Evolutionary conservation across 2,888 invertebrate genomes (phyloP), one percentile per base, ranked within the genome.

Genomic region (Nymphalis urticae): DNA sequence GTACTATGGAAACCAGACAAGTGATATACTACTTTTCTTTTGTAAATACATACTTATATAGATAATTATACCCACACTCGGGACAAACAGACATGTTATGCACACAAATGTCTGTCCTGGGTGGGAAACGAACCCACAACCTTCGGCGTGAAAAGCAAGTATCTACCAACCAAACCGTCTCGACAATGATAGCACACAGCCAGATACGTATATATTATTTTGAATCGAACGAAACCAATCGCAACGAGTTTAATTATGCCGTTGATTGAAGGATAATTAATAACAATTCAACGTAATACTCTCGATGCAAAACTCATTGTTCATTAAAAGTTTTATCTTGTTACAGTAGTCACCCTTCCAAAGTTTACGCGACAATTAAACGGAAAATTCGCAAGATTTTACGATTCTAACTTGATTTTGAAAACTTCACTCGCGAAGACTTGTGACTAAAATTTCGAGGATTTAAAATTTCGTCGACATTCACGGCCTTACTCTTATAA

Each of bases 311-410:
- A 62, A 62, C 19, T 42, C n/a, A 42, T 48, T 16, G 54, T 54
- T 66, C 62, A 53, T 66, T 66, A 66, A 68, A 68, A 63, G 19
- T 64, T 64, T 48, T 64, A 60, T 70, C 63, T 70, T 13, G 60
- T 70, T 70, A 66, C 56, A 62, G 56, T 66, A 66, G 53, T 66
- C 63, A 48, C 66, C 63, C 60, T 36, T n/a, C 24, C 32, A n/a
- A 60, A 54, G 62, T 48, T 51, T 69, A 60, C 27, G 60, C 48
- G 54, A 64, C 62, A 54, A 42, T 66, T 62, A 48, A 62, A 60
- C 56, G 13, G 21, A 7, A 36, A 48, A 54, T 54, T 66, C 21
- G n/a, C 32, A 53, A 65, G 36, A 69, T 62, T 66, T 64, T 48
- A 48, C 62, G 51, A 51, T 65, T 51, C 4, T 58, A 59, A 51